Conservation (phyloP, 1,140 invertebrate species). For the Camponotus floridanus region DNA sequence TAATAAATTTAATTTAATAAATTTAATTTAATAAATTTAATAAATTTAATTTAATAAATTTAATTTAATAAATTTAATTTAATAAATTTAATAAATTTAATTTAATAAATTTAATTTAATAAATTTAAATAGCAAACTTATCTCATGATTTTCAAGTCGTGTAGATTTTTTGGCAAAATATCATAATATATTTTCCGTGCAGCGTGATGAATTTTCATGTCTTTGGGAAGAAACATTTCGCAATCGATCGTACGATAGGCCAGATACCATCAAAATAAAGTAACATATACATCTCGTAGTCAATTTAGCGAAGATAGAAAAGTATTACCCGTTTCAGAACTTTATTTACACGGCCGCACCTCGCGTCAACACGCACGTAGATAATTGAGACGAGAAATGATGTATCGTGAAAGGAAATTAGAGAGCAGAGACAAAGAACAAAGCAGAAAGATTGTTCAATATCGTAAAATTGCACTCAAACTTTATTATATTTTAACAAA, state of each 20-base stretch:
- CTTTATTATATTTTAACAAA: background rate
- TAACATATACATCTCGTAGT: conserved; percentile 34
- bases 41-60: too few species aligned
- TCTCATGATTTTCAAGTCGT: background rate
- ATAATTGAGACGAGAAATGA: conserved; percentile 62
- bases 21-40: too few species aligned
- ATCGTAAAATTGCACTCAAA: conserved; percentile 34
- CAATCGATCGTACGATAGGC: conserved; percentile 25
- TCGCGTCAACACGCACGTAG: conserved; percentile 81
- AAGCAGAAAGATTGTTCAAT: conserved; percentile 56
- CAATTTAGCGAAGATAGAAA: conserved; percentile 33
- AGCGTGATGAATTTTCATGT: conserved; percentile 31
- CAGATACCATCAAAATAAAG: conserved; percentile 59
- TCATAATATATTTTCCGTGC: background rate
- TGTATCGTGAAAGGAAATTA: conserved; percentile 61
- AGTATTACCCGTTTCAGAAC: conserved; percentile 43
- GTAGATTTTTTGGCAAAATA: background rate
- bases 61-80: too few species aligned
- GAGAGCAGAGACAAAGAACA: conserved; percentile 68
- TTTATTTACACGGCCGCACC: conserved; percentile 84
- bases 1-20: too few species aligned
- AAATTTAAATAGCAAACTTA: background rate
- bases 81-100: too few species aligned
- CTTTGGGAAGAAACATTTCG: conserved; percentile 48
- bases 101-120: too few species aligned